A percentile compares a stretch with the other conserved stretches of the same genome.
These are phyloP conservation scores for Solenopsis invicta DNA, from an alignment of 1,140 invertebrate genomes.

Conservation along the genomic window DNA sequence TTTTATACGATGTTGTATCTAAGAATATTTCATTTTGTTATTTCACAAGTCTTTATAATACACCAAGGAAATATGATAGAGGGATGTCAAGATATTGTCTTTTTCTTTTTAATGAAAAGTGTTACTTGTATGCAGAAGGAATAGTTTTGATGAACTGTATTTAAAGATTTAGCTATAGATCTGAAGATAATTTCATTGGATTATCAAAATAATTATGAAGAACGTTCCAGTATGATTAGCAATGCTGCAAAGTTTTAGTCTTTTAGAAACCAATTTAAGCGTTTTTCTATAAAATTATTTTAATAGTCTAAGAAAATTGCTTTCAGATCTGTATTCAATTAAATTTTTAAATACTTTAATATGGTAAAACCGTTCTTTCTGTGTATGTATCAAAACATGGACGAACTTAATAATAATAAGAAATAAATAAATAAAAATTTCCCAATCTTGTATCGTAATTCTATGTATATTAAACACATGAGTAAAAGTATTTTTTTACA, in stretches of 20 bases:
- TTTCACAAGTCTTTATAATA: background rate
- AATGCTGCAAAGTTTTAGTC: no score
- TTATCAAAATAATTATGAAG: no score
- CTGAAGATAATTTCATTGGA: no score
- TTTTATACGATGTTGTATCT: constrained; percentile 7
- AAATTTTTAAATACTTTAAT: no score
- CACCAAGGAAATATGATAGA: background rate
- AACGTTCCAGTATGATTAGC: no score
- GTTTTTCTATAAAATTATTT: no score
- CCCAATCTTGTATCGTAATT: background rate
- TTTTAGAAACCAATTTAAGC: no score
- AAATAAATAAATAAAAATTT: background rate
- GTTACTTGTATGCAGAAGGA: background rate
- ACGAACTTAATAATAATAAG: background rate
- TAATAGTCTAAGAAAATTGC: no score
- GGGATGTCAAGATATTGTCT: background rate
- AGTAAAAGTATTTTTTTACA: background rate
- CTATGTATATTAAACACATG: background rate
- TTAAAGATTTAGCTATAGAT: no score
- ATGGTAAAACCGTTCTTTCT: no score
- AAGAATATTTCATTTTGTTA: background rate
- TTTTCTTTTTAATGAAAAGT: background rate
- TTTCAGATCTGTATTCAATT: no score
- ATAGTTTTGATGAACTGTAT: no score
- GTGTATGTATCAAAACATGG: background rate